Base-by-base conservation (phyloP, 1,140 invertebrate species). In the Hetaerina americana region DNA sequence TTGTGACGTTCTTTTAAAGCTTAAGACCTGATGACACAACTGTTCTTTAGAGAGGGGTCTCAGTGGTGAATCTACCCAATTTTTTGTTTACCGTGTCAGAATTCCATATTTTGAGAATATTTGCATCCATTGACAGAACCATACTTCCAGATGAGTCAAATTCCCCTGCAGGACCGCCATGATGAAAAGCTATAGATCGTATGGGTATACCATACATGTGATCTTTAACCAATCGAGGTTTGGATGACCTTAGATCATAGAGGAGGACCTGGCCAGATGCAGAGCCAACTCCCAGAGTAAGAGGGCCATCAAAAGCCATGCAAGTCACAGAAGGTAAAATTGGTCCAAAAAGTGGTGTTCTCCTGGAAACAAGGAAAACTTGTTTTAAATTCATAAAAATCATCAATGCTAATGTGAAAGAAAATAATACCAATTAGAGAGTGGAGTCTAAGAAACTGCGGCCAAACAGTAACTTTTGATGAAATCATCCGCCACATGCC, bases 21-120 rank as follows among this genome's bases (percentile, higher is more conserved):
- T n/a, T n/a, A n/a, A n/a, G n/a, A n/a, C n/a, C n/a, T n/a, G n/a
- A n/a, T n/a, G n/a, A n/a, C n/a, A n/a, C n/a, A n/a, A n/a, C n/a
- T n/a, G n/a, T n/a, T n/a, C n/a, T n/a, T n/a, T n/a, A n/a, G n/a
- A n/a, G n/a, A n/a, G n/a, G n/a, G n/a, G n/a, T n/a, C n/a, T n/a
- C n/a, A n/a, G n/a, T n/a, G n/a, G n/a, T n/a, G n/a, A n/a, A n/a
- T n/a, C n/a, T n/a, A n/a, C n/a, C n/a, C n/a, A n/a, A n/a, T n/a
- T n/a, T n/a, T 25, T 22, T 67, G 70, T 82, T 86, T 86, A 95
- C 93, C 71, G 86, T 90, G 78, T 95, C 86, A 80, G 91, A 90
- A 76, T 98, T 88, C 97, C 97, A 99, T 76, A 99, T 90, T 84
- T 98, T 98, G 0, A 99, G 82, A 26, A 96, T 90, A 75, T 91